phyloP scores from a whole-genome alignment of 1,140 invertebrate genomes.

The Triops cancriformis region DNA sequence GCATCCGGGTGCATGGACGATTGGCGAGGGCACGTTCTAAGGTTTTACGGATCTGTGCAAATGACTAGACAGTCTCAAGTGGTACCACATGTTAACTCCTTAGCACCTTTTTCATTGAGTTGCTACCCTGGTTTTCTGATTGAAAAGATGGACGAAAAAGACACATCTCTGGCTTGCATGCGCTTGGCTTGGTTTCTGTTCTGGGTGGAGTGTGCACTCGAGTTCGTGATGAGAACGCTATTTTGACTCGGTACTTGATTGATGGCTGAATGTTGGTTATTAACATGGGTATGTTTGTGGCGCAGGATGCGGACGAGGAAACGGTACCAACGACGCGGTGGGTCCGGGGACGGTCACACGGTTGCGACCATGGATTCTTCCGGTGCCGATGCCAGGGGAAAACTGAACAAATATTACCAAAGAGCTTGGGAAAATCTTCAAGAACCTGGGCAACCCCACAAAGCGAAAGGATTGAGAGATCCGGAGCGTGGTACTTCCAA shows the following conservation, averaged over 20 bases:
- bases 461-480: slow-evolving; percentile 40
- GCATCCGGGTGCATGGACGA: slow-evolving; percentile 7
- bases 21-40: not conserved
- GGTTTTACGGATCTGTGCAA: not conserved
- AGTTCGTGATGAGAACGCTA: too few species aligned
- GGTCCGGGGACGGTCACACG: slow-evolving; percentile 78
- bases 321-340: slow-evolving; percentile 67
- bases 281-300: slow-evolving; percentile 25
- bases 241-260: too few species aligned
- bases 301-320: slow-evolving; percentile 65
- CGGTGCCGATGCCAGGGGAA: slow-evolving; percentile 56
- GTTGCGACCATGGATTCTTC: slow-evolving; percentile 78
- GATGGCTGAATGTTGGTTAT: too few species aligned
- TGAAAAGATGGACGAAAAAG: not conserved
- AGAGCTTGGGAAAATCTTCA: slow-evolving; percentile 87
- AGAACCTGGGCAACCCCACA: slow-evolving; percentile 55
- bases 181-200: not conserved
- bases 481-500: slow-evolving; percentile 34
- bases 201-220: not conserved
- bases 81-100: not conserved
- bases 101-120: not conserved
- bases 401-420: slow-evolving; percentile 75
- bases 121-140: not conserved
- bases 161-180: not conserved
- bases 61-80: slow-evolving; percentile 1